These are phyloP conservation scores for Phyllotis vaccarum DNA, from an alignment of 2,797 vertebrate genomes.

Conservation along the genomic window DNA sequence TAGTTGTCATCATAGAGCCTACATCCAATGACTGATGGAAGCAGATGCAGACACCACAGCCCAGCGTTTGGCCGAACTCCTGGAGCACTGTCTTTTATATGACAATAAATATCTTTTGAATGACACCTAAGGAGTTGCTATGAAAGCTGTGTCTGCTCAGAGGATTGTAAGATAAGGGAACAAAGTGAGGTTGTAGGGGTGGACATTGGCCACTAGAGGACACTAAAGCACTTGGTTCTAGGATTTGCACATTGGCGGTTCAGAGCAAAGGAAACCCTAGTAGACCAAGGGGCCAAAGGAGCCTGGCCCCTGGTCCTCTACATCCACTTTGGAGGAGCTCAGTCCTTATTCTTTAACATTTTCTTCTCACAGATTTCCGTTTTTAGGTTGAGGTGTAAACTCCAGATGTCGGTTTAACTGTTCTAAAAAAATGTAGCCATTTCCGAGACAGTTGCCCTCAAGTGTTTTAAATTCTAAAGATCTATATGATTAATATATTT, in stretches of 20 bases:
- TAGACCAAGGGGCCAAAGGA: not conserved
- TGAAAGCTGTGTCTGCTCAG: not conserved
- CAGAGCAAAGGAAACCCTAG: not conserved
- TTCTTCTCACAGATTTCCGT: not conserved
- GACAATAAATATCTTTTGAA: no score
- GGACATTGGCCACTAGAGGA: constrained; percentile 54
- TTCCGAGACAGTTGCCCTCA: not conserved
- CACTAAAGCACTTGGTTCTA: not conserved
- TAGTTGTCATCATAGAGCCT: no score
- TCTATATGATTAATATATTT: not conserved
- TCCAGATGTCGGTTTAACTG: constrained; percentile 10
- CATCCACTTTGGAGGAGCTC: not conserved
- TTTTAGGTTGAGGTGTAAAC: not conserved
- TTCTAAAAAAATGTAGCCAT: not conserved
- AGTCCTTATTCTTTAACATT: not conserved
- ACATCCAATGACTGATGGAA: no score
- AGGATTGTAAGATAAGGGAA: not conserved
- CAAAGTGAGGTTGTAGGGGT: not conserved
- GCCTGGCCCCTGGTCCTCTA: accelerated
- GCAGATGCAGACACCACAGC: no score
- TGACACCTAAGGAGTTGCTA: not conserved
- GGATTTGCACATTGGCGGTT: not conserved
- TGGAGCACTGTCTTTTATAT: no score
- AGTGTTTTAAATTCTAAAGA: not conserved
- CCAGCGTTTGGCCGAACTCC: no score